Evolutionary conservation across 2,797 vertebrate species (phyloP).

Genomic region (Nannoperca obscura): DNA sequence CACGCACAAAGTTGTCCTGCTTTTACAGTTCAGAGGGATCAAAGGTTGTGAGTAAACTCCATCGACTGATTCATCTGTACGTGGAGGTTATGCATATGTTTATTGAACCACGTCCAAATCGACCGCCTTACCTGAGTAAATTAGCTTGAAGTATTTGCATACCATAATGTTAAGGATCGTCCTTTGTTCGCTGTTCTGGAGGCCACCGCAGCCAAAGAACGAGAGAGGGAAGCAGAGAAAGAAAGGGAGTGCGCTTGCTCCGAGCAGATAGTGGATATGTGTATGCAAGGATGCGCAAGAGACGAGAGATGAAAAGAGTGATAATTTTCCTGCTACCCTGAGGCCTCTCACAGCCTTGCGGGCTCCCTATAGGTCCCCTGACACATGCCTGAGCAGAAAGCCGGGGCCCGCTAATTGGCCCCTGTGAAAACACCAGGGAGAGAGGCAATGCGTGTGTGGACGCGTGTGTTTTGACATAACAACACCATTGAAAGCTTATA

Average conservation of each 20-base stretch:
- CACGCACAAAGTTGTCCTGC: slow-evolving; percentile 37
- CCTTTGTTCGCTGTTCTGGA: slow-evolving; percentile 60
- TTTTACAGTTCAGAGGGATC: slow-evolving; percentile 49
- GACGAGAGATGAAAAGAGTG: slow-evolving; percentile 82
- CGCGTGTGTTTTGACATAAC: slow-evolving; percentile 52
- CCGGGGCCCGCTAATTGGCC: slow-evolving; percentile 83
- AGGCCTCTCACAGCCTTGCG: slow-evolving; percentile 81
- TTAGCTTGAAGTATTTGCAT: slow-evolving; percentile 57
- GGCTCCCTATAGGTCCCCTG: slow-evolving; percentile 81
- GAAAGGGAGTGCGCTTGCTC: slow-evolving; percentile 40
- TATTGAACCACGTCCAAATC: slow-evolving; percentile 58
- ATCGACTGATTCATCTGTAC: slow-evolving; percentile 58
- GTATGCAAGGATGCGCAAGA: slow-evolving; percentile 69
- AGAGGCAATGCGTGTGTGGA: slow-evolving; percentile 40
- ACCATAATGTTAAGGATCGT: slow-evolving; percentile 22
- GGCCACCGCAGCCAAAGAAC: slow-evolving; percentile 2
- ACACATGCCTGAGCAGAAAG: slow-evolving; percentile 80
- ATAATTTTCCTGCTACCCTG: slow-evolving; percentile 81
- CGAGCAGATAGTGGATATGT: slow-evolving; percentile 59
- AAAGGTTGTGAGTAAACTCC: slow-evolving; percentile 61
- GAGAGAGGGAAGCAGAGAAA: slow-evolving; percentile 31
- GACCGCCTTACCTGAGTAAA: slow-evolving; percentile 44
- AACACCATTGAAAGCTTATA: slow-evolving; percentile 54
- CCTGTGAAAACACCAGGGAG: slow-evolving; percentile 79
- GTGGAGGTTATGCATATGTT: slow-evolving; percentile 70